Conservation (phyloP, 2,113 vertebrate genomes). For the Triplophysa dalaica region DNA sequence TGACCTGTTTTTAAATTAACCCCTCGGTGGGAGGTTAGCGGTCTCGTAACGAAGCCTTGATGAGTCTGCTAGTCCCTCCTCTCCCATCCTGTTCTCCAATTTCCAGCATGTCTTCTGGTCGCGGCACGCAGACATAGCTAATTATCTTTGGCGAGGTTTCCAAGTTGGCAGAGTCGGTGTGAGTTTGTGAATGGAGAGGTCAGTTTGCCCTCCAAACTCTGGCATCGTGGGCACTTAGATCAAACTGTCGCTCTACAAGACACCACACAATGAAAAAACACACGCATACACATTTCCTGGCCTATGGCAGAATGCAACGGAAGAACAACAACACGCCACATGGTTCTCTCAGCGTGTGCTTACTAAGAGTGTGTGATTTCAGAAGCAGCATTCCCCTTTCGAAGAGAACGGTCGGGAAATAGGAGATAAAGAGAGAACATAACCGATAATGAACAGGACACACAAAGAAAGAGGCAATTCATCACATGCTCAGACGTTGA, state of each 20-base stretch:
- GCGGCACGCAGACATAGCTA: conserved; percentile 41
- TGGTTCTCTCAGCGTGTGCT: conserved; percentile 51
- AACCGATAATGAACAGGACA: conserved; percentile 3
- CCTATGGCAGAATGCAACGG: conserved; percentile 45
- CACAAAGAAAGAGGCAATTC: conserved; percentile 10
- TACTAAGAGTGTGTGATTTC: conserved; percentile 27
- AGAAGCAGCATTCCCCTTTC: conserved; percentile 36
- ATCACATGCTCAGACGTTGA: conserved; percentile 3
- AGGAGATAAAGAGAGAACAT: conserved; percentile 25
- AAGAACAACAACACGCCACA: conserved; percentile 60
- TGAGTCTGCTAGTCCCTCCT: conserved; percentile 25
- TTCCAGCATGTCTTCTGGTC: conserved; percentile 26
- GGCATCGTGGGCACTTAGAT: conserved; percentile 59
- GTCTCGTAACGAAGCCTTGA: conserved; percentile 33
- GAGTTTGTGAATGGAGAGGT: conserved; percentile 60
- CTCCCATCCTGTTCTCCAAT: not conserved
- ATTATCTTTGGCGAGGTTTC: conserved; percentile 45
- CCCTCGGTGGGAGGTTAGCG: conserved; percentile 54
- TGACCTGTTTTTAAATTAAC: conserved; percentile 53
- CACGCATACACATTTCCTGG: conserved; percentile 9
- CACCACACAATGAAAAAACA: conserved; percentile 6
- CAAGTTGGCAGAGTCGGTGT: conserved; percentile 56
- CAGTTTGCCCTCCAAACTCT: conserved; percentile 66
- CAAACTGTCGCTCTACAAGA: conserved; percentile 33
- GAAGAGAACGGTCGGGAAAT: conserved; percentile 29